Evolutionary conservation across 2,797 vertebrate species (phyloP).

Genomic region (Nannoperca australis): DNA sequence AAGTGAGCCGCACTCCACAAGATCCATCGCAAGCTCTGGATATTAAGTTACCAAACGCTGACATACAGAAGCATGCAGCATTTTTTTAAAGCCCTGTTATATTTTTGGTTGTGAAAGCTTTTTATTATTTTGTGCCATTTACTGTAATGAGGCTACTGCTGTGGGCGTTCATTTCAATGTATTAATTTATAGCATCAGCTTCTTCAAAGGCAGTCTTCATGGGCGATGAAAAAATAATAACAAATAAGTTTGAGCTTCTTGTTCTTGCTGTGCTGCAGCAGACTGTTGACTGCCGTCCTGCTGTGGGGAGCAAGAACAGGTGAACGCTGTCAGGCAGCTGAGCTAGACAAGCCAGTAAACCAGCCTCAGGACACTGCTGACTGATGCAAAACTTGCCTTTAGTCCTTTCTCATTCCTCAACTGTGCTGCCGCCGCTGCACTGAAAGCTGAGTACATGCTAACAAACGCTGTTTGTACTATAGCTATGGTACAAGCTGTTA

Average conservation of each 20-base stretch:
- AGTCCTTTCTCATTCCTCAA: conserved; percentile 61
- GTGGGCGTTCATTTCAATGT: not conserved
- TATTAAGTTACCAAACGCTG: conserved; percentile 15
- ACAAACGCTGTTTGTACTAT: conserved; percentile 12
- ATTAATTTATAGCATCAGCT: not conserved
- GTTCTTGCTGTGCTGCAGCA: conserved; percentile 30
- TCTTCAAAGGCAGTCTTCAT: conserved; percentile 2
- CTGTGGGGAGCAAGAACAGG: conserved; percentile 63
- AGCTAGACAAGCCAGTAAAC: conserved; percentile 68
- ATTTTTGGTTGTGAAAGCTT: not conserved
- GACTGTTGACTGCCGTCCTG: conserved; percentile 49
- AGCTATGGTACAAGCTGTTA: conserved; percentile 20
- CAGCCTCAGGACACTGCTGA: conserved; percentile 68
- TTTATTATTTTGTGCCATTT: conserved; percentile 1
- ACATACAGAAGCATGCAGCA: not conserved
- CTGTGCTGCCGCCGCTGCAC: conserved; percentile 26
- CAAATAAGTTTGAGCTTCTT: conserved; percentile 15
- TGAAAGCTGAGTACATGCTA: conserved; percentile 31
- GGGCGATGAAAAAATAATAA: conserved; percentile 4
- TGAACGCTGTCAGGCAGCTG: conserved; percentile 65
- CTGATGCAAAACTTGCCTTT: conserved; percentile 62
- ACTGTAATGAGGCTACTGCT: not conserved
- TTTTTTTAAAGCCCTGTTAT: not conserved
- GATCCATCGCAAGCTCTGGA: conserved; percentile 16
- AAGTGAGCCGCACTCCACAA: conserved; percentile 17